Percentiles rank a stretch among this genome's conserved stretches.
These are phyloP conservation scores for Ypsolopha scabrella DNA, from an alignment of 2,888 invertebrate genomes.

Conservation along the genomic window DNA sequence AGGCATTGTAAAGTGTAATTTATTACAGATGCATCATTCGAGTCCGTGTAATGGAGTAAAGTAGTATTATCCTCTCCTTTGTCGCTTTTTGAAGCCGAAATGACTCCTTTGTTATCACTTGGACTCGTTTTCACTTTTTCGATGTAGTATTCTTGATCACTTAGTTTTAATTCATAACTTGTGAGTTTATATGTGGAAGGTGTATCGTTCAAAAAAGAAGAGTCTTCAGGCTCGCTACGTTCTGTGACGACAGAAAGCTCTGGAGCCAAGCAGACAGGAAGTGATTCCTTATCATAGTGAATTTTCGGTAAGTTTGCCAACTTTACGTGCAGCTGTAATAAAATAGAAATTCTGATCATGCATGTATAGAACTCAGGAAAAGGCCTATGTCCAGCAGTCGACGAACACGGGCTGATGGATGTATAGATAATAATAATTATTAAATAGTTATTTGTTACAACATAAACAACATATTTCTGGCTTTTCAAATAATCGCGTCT, in stretches of 20 bases:
- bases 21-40: constrained; percentile 32
- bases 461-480: too few relatives aligned
- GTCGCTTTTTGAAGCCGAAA: constrained; percentile 21
- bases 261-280: constrained; percentile 29
- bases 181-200: constrained; percentile 19
- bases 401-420: too few relatives aligned
- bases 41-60: constrained; percentile 32
- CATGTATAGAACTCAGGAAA: too few relatives aligned
- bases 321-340: constrained; percentile 43
- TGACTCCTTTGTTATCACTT: constrained; percentile 7
- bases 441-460: too few relatives aligned
- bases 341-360: not conserved
- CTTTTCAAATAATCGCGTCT: too few relatives aligned
- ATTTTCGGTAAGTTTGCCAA: constrained; percentile 30
- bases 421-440: too few relatives aligned
- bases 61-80: constrained; percentile 26
- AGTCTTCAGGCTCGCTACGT: constrained; percentile 31
- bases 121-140: not conserved
- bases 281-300: constrained; percentile 27
- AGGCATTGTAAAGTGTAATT: constrained; percentile 29
- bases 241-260: constrained; percentile 40
- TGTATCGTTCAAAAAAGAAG: constrained; percentile 6
- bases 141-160: constrained; percentile 5
- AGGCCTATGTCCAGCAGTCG: too few relatives aligned
- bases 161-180: constrained; percentile 22